Conservation (phyloP, 2,113 vertebrate genomes). For the Lasiurus cinereus region DNA sequence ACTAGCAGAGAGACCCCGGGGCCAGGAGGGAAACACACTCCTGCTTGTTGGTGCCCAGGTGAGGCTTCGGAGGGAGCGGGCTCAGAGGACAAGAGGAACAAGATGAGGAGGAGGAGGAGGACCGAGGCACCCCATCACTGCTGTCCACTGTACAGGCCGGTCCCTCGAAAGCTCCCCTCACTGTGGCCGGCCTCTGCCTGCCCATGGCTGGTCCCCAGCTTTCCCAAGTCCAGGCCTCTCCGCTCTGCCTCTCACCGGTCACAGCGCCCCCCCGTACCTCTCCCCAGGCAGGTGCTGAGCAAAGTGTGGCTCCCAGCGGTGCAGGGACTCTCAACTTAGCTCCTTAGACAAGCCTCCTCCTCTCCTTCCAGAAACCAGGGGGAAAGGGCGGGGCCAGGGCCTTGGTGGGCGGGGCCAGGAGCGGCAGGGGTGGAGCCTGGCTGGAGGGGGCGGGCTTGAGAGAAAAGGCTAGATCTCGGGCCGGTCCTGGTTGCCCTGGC, state of each 20-base stretch:
- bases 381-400: background rate
- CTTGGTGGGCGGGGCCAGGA: background rate
- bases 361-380: background rate
- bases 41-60: background rate
- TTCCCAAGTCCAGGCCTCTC: background rate
- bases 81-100: background rate
- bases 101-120: background rate
- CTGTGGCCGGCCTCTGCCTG: accelerated
- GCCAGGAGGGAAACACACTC: accelerated
- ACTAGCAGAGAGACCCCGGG: too few relatives aligned
- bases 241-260: background rate
- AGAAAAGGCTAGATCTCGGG: slow-evolving; percentile 78
- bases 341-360: background rate
- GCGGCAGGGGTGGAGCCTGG: background rate
- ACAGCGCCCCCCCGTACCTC: background rate
- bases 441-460: slow-evolving; percentile 38
- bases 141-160: background rate
- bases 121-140: background rate
- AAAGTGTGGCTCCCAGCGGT: background rate
- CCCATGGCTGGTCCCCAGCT: accelerated
- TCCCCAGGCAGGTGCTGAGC: background rate
- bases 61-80: background rate
- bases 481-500: slow-evolving; percentile 83
- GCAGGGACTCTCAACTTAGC: too few relatives aligned
- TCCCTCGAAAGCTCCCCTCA: background rate